Evolutionary conservation across 2,888 invertebrate genomes (phyloP).

Genomic region (Branchinecta sandiegonensis): DNA sequence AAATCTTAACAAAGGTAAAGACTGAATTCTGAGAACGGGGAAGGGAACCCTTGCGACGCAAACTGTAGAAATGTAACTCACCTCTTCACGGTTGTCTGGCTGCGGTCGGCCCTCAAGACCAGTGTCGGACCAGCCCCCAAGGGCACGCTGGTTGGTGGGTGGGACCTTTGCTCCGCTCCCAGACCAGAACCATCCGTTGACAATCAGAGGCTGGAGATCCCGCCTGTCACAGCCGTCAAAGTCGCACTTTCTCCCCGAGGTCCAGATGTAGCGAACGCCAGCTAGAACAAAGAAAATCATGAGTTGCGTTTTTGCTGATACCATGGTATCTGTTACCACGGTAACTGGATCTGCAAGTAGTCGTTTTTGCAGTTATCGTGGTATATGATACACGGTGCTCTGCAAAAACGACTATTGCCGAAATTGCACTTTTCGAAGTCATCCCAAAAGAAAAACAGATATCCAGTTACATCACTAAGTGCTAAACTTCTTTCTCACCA

Average conservation of each 20-base stretch:
- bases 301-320: too few relatives aligned
- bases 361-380: too few relatives aligned
- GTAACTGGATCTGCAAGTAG: too few relatives aligned
- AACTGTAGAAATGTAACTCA: background rate
- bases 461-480: too few relatives aligned
- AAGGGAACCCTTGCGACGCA: background rate
- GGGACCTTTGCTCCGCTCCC: slow-evolving; percentile 83
- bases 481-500: too few relatives aligned
- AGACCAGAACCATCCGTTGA: slow-evolving; percentile 88
- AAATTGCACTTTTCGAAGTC: too few relatives aligned
- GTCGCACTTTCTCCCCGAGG: slow-evolving; percentile 79
- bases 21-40: background rate
- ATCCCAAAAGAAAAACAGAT: too few relatives aligned
- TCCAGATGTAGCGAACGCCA: slow-evolving; percentile 59
- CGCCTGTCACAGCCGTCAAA: slow-evolving; percentile 73
- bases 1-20: too few relatives aligned
- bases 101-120: slow-evolving; percentile 77
- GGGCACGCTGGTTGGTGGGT: slow-evolving; percentile 69
- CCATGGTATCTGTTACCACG: too few relatives aligned
- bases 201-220: slow-evolving; percentile 66
- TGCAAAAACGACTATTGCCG: too few relatives aligned
- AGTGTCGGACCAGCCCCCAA: slow-evolving; percentile 81
- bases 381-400: too few relatives aligned
- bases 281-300: slow-evolving; percentile 26
- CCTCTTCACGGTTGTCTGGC: slow-evolving; percentile 67